A percentile compares a stretch with the other conserved stretches of the same genome.
Evolutionary conservation across 2,113 vertebrate species (phyloP).

Genomic region (Daubentonia madagascariensis): DNA sequence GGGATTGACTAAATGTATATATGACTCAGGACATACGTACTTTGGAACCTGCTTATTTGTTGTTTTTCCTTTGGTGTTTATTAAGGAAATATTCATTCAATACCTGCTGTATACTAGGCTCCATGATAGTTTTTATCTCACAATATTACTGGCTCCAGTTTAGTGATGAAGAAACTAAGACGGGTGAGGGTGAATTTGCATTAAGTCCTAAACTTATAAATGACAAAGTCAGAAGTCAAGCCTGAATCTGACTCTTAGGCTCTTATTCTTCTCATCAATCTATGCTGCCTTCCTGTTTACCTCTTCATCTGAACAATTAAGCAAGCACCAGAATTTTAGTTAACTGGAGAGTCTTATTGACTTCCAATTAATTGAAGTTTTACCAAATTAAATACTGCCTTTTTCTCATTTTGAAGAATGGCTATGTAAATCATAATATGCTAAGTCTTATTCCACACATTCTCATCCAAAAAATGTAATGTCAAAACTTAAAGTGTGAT

Average conservation of each 20-base stretch:
- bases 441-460: background rate
- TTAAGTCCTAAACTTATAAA: constrained; percentile 11
- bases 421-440: background rate
- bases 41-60: background rate
- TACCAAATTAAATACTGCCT: background rate
- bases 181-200: constrained; percentile 19
- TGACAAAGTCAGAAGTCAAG: background rate
- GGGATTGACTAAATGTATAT: background rate
- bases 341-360: background rate
- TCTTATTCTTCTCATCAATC: background rate
- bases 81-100: background rate
- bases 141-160: background rate
- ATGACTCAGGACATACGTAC: background rate
- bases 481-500: constrained; percentile 28
- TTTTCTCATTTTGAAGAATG: constrained; percentile 33
- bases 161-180: background rate
- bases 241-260: background rate
- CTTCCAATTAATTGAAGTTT: background rate
- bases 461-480: constrained; percentile 23
- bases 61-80: background rate
- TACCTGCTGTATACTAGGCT: background rate
- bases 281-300: background rate
- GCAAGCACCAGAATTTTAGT: background rate
- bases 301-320: background rate
- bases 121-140: background rate